Evolutionary conservation across 2,888 invertebrate genomes (phyloP).

Genomic region (Arrhopalites spinosus): DNA sequence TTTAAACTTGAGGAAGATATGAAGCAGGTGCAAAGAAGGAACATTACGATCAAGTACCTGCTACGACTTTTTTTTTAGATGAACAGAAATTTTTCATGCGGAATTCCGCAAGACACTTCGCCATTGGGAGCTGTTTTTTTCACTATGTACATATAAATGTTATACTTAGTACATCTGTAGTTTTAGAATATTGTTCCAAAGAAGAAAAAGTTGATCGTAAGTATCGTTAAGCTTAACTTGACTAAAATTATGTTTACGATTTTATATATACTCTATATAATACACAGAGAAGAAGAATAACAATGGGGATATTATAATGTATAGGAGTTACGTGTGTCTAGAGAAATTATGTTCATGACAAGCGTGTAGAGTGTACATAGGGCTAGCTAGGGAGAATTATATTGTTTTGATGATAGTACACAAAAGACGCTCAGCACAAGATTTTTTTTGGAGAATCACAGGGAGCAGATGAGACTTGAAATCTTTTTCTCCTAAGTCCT

Average conservation of each 20-base stretch:
- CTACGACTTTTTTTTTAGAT: slow-evolving; percentile 13
- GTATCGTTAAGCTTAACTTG: neutral
- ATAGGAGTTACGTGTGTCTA: no score
- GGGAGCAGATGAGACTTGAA: slow-evolving; percentile 12
- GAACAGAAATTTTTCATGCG: slow-evolving; percentile 37
- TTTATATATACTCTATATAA: neutral
- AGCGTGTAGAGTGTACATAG: neutral
- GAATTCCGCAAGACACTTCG: slow-evolving; percentile 30
- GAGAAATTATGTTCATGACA: no score
- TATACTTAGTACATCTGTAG: neutral
- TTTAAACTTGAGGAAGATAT: no score
- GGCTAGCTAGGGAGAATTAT: neutral
- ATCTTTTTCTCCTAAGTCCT: slow-evolving; percentile 3
- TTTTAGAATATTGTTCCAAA: neutral
- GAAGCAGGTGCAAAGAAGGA: slow-evolving; percentile 33
- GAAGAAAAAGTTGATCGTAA: neutral
- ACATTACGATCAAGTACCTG: slow-evolving; percentile 2
- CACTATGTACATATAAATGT: neutral
- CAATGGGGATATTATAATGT: neutral
- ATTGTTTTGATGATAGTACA: neutral
- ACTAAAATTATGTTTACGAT: no score
- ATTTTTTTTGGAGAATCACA: no score
- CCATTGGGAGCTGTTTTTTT: neutral
- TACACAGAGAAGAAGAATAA: neutral
- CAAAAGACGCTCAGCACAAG: neutral